Evolutionary conservation across 1,140 invertebrate species (phyloP).

Genomic region (Temnothorax longispinosus): DNA sequence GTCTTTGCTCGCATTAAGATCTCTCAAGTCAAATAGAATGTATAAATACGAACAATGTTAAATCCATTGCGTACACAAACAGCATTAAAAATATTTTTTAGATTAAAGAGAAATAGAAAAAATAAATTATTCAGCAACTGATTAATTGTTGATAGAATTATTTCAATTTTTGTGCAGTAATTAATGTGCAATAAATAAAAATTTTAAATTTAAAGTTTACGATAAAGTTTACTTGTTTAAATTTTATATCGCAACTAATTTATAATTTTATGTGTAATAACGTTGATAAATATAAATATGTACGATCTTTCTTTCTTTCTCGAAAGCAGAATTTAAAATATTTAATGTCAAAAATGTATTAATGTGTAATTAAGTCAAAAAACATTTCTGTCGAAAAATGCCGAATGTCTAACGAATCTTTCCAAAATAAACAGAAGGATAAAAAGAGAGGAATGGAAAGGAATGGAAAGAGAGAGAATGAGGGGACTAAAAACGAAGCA

Average conservation of each 20-base stretch:
- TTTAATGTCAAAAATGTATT: not conserved
- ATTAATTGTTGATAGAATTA: not conserved
- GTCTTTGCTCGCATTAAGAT: slow-evolving; percentile 67
- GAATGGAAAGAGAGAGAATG: not conserved
- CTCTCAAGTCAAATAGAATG: slow-evolving; percentile 31
- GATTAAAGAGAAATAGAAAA: not conserved
- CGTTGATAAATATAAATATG: not conserved
- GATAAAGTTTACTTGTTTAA: not conserved
- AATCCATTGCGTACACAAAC: not conserved
- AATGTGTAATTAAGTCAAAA: not conserved
- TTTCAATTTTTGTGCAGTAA: not conserved
- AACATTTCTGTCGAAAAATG: not conserved
- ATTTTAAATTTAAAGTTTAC: not conserved
- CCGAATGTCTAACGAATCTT: not conserved
- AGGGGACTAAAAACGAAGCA: slow-evolving; percentile 34
- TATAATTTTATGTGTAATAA: not conserved
- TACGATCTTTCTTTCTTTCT: not conserved
- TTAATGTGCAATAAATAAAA: not conserved
- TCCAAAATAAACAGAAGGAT: not conserved
- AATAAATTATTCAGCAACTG: not conserved
- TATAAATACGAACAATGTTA: not conserved
- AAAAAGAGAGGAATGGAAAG: not conserved
- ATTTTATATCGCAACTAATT: not conserved
- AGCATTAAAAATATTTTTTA: not conserved
- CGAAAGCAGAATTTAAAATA: not conserved